Conservation (phyloP, 2,888 invertebrate genomes). For the Arctia plantaginis region DNA sequence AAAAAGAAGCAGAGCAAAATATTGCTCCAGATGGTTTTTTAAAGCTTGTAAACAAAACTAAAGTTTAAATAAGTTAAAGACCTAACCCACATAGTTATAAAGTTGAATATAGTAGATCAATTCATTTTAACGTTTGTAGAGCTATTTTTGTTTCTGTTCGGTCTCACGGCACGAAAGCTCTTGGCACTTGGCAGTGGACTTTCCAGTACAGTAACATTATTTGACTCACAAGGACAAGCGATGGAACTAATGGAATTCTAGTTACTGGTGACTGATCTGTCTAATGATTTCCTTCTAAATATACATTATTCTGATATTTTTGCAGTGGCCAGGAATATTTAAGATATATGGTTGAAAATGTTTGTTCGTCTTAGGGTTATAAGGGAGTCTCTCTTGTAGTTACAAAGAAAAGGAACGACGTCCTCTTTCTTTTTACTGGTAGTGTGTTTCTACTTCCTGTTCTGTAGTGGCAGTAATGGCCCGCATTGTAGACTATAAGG, state of each 20-base stretch:
- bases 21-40: slow-evolving; percentile 22
- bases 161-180: slow-evolving; percentile 32
- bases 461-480: too few species aligned
- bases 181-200: slow-evolving; percentile 46
- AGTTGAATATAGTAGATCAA: slow-evolving; percentile 22
- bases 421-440: too few species aligned
- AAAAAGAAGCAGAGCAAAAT: slow-evolving; percentile 30
- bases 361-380: not conserved
- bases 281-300: slow-evolving; percentile 16
- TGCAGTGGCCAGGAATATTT: not conserved
- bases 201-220: slow-evolving; percentile 37
- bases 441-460: too few species aligned
- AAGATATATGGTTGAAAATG: not conserved
- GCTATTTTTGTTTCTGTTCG: slow-evolving; percentile 32
- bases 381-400: too few species aligned
- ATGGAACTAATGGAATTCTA: slow-evolving; percentile 35
- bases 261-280: slow-evolving; percentile 32
- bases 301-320: not conserved
- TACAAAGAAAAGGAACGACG: too few species aligned
- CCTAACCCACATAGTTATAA: accelerated
- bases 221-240: slow-evolving; percentile 35
- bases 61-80: not conserved
- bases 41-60: slow-evolving; percentile 13
- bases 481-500: too few species aligned
- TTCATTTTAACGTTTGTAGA: slow-evolving; percentile 14